Percentiles rank a stretch among this genome's conserved stretches.
phyloP scores from a whole-genome alignment of 2,797 vertebrate species.

The Sebastes flavidus region DNA sequence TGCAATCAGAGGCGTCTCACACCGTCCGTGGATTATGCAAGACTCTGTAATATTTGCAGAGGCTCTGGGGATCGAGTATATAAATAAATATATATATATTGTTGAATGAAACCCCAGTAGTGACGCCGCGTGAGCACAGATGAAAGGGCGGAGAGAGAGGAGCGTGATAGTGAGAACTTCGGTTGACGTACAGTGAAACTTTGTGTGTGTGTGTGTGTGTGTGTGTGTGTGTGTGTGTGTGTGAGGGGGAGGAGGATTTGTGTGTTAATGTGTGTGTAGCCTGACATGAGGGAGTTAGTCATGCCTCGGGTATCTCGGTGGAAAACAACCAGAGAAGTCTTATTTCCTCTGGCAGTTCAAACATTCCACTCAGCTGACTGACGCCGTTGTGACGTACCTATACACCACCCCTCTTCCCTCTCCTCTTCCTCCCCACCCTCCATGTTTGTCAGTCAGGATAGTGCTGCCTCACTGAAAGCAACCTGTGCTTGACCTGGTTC shows the following conservation, averaged over 20 bases:
- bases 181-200: constrained; percentile 8
- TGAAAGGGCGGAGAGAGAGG: background rate
- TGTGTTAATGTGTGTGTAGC: background rate
- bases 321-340: constrained; percentile 33
- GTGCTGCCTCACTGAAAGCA: constrained; percentile 22
- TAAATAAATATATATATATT: constrained; percentile 29
- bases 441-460: background rate
- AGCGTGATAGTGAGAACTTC: background rate
- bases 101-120: constrained; percentile 16
- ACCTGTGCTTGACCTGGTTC: constrained; percentile 57
- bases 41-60: constrained; percentile 62
- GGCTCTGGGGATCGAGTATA: constrained; percentile 20
- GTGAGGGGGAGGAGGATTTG: background rate
- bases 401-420: background rate
- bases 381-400: constrained; percentile 13
- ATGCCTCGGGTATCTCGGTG: constrained; percentile 9
- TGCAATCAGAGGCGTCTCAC: constrained; percentile 28
- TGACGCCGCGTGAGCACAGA: background rate
- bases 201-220: background rate
- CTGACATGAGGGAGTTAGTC: constrained; percentile 1
- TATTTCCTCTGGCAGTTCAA: constrained; percentile 17
- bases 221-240: background rate
- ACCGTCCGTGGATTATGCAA: constrained; percentile 71
- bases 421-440: background rate
- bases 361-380: constrained; percentile 9